These are phyloP conservation scores for Tillus elongatus DNA, from an alignment of 2,888 invertebrate species.

Conservation along the genomic window DNA sequence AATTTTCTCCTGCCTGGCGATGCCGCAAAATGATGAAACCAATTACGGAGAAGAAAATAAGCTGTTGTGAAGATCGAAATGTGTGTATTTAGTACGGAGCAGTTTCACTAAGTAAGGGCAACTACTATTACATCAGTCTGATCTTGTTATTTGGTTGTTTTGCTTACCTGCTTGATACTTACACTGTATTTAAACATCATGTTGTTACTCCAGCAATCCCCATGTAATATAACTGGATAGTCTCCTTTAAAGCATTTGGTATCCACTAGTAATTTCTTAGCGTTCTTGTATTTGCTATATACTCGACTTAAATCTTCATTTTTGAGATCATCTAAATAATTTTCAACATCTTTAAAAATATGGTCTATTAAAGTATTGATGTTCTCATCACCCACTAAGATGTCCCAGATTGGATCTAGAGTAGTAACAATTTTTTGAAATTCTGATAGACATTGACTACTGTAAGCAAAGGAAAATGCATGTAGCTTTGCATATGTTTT, in stretches of 20 bases:
- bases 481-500: constrained; percentile 18
- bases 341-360: neutral
- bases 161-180: too few relatives aligned
- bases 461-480: constrained; percentile 16
- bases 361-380: neutral
- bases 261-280: too few relatives aligned
- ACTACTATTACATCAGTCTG: too few relatives aligned
- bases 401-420: constrained; percentile 10
- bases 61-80: too few relatives aligned
- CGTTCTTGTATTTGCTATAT: too few relatives aligned
- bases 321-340: neutral
- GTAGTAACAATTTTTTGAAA: constrained; percentile 11
- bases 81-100: too few relatives aligned
- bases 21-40: too few relatives aligned
- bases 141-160: too few relatives aligned
- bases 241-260: constrained; percentile 8
- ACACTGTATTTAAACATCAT: constrained; percentile 33
- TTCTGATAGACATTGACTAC: constrained; percentile 11
- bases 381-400: neutral
- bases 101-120: too few relatives aligned
- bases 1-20: too few relatives aligned
- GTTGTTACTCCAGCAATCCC: constrained; percentile 32
- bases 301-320: too few relatives aligned
- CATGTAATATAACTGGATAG: constrained; percentile 24
- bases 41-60: too few relatives aligned